A percentile compares a stretch with the other conserved stretches of the same genome.
These are phyloP conservation scores for Tipula lateralis DNA, from an alignment of 2,888 invertebrate species.

Conservation along the genomic window DNA sequence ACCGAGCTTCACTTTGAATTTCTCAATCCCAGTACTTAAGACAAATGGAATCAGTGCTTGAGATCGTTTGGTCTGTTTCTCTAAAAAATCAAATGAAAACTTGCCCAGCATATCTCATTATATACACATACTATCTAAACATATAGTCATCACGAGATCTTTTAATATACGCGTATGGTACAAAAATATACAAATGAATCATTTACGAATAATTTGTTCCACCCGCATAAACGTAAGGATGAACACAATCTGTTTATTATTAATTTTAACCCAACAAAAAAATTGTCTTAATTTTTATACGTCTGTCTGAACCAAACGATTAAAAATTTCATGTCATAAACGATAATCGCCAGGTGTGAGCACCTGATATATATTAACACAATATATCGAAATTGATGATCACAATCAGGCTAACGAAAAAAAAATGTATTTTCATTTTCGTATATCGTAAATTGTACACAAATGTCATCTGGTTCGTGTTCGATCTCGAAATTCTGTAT, in stretches of 20 bases:
- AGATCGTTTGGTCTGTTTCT: too few species aligned
- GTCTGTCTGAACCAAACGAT: neutral
- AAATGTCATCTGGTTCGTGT: neutral
- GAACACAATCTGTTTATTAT: neutral
- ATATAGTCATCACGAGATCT: too few species aligned
- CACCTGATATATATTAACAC: neutral
- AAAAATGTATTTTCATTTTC: neutral
- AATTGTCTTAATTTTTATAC: neutral
- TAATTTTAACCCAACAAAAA: neutral
- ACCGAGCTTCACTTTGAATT: too few species aligned
- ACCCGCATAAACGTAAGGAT: neutral
- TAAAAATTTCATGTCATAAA: neutral
- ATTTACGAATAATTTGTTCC: neutral
- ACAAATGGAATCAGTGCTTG: too few species aligned
- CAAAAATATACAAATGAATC: neutral
- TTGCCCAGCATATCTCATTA: too few species aligned
- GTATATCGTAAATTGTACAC: neutral
- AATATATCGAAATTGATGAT: neutral
- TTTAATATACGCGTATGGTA: too few species aligned
- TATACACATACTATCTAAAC: too few species aligned
- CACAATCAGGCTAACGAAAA: neutral
- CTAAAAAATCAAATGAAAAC: too few species aligned
- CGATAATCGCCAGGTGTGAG: neutral
- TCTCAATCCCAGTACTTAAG: too few species aligned
- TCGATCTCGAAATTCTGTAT: neutral